Base-by-base conservation (phyloP, 1,140 invertebrate genomes). In the Pseudomyrmex cubaensis region DNA sequence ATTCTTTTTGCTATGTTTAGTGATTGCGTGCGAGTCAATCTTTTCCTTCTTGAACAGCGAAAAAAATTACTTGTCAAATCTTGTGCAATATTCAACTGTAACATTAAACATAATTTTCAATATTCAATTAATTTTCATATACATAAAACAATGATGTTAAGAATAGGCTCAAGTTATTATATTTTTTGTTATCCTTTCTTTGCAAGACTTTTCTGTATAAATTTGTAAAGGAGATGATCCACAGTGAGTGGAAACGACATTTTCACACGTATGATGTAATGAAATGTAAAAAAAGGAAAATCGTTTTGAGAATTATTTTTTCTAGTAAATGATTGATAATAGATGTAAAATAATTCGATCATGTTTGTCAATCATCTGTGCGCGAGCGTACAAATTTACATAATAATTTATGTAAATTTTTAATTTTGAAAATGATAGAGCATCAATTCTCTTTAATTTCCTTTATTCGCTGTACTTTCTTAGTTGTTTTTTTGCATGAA, bases 21-120 rank as follows among this genome's bases (percentile, higher is more conserved):
- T 10, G 46, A 7, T 7, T 7, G 13, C 13, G 20, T 4, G 15
- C 12, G 0, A 17, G 8, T 15, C n/a, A 48, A 76, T 66, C 48
- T 15, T 48, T 64, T 48, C 62, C 54, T 56, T 59, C 61, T 13
- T 50, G 2, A 66, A 66, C 22, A 48, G 2, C 12, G 8, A 25
- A 13, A 56, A 56, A 56, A 3, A 13, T 35, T 0, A 7, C 80
- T 89, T 89, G 54, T 54, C 78, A 85, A 84, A 84, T 4, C 66
- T 52, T 57, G 35, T 48, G 73, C 66, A 13, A 83, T 75, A 54
- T 70, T 88, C 7, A 15, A 54, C 22, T 74, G 85, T 35, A 91
- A 89, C 92, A 93, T 94, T 93, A 93, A 94, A 92, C 93, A 94
- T 93, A 94, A 93, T 93, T 94, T 93, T 92, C 89, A 85, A 56